Conservation (phyloP, 2,797 vertebrate species). For the Tapera naevia region DNA sequence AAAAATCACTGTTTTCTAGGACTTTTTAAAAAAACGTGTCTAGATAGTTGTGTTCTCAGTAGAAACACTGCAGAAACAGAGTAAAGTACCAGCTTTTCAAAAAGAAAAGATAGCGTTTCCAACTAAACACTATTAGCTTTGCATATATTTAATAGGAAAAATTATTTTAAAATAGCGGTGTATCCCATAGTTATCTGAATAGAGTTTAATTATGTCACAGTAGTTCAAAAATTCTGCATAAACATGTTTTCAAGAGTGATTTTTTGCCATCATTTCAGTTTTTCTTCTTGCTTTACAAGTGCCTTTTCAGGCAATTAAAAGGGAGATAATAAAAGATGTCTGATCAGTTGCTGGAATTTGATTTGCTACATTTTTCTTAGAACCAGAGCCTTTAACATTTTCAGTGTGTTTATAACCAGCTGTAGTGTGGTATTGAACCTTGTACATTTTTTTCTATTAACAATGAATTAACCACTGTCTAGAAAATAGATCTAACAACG, state of each 20-base stretch:
- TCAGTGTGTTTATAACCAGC: neutral
- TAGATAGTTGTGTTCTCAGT: neutral
- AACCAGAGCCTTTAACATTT: neutral
- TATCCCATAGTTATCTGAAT: neutral
- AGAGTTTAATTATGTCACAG: neutral
- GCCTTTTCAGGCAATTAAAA: neutral
- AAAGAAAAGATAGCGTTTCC: neutral
- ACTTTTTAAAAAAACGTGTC: neutral
- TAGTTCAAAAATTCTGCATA: neutral
- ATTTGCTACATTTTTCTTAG: neutral
- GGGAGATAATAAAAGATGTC: neutral
- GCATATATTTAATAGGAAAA: neutral
- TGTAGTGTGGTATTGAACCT: neutral
- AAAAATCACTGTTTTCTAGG: neutral
- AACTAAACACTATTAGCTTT: neutral
- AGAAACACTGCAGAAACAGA: neutral
- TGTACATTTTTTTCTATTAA: neutral
- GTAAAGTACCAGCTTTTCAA: neutral
- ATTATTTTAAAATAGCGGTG: neutral
- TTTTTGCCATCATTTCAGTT: neutral
- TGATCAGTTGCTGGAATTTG: neutral
- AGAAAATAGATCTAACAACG: neutral
- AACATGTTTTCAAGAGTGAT: neutral
- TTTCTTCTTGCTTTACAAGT: neutral
- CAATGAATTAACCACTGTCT: neutral